A percentile compares a stretch with the other conserved stretches of the same genome.
phyloP scores from a whole-genome alignment of 2,888 invertebrate genomes.

The Drosophila infuscata region DNA sequence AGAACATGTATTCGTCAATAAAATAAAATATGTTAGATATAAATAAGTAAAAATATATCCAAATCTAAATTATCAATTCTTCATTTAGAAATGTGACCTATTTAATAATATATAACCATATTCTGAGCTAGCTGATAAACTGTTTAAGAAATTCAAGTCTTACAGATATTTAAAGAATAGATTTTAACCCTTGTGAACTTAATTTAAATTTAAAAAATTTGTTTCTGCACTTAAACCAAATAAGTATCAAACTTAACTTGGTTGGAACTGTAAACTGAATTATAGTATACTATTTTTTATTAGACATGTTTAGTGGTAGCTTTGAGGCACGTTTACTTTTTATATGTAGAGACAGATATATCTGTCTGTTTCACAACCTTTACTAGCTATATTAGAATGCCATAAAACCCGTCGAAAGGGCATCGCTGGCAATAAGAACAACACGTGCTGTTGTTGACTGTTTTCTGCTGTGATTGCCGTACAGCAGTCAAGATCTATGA shows the following conservation, averaged over 20 bases:
- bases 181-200: background rate
- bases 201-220: background rate
- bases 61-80: background rate
- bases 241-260: background rate
- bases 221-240: accelerated
- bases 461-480: constrained; percentile 73
- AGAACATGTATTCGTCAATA: no score
- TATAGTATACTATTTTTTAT: background rate
- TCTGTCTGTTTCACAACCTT: background rate
- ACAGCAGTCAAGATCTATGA: constrained; percentile 63
- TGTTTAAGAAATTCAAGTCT: background rate
- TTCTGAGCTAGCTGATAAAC: no score
- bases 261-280: background rate
- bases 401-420: constrained; percentile 42
- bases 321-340: background rate
- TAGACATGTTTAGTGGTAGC: background rate
- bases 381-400: constrained; percentile 26
- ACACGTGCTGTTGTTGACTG: constrained; percentile 68
- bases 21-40: background rate
- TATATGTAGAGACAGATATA: background rate
- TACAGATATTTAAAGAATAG: background rate
- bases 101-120: no score
- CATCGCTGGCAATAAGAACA: constrained; percentile 51
- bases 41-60: background rate
- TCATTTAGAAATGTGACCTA: background rate